Conservation (phyloP, 1,140 invertebrate genomes). For the Lucilia sericata region DNA sequence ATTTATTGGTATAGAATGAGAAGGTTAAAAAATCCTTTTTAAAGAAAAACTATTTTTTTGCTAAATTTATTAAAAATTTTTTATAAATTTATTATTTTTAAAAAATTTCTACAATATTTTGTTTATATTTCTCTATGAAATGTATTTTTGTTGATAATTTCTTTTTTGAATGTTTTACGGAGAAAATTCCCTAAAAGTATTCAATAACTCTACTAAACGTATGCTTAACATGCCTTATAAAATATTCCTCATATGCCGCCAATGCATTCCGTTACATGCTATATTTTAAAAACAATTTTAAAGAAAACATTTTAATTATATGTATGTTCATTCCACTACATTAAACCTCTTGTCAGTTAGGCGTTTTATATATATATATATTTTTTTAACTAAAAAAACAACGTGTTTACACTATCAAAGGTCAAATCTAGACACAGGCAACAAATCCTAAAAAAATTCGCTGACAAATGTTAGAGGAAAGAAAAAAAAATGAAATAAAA, state of each 20-base stretch:
- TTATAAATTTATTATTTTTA: too few relatives aligned
- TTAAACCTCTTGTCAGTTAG: not conserved
- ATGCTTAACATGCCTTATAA: too few relatives aligned
- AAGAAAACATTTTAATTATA: not conserved
- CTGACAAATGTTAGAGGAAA: not conserved
- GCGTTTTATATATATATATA: not conserved
- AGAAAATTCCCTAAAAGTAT: too few relatives aligned
- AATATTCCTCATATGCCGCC: not conserved
- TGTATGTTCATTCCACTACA: not conserved
- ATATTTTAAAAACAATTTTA: not conserved
- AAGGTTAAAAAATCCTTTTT: too few relatives aligned
- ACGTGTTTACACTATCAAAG: conserved; percentile 8
- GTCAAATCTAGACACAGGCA: not conserved
- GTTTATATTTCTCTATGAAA: too few relatives aligned
- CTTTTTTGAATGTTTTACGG: too few relatives aligned
- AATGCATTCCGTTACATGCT: not conserved
- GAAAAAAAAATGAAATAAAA: not conserved
- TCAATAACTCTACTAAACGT: too few relatives aligned
- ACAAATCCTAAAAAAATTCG: not conserved
- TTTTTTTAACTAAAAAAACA: not conserved
- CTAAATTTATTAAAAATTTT: too few relatives aligned
- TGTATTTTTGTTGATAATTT: too few relatives aligned
- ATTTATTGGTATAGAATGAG: too few relatives aligned
- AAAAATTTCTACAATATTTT: too few relatives aligned
- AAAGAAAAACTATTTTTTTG: too few relatives aligned